These are phyloP conservation scores for Papilio polyxenes DNA, from an alignment of 1,140 invertebrate genomes.

Conservation along the genomic window DNA sequence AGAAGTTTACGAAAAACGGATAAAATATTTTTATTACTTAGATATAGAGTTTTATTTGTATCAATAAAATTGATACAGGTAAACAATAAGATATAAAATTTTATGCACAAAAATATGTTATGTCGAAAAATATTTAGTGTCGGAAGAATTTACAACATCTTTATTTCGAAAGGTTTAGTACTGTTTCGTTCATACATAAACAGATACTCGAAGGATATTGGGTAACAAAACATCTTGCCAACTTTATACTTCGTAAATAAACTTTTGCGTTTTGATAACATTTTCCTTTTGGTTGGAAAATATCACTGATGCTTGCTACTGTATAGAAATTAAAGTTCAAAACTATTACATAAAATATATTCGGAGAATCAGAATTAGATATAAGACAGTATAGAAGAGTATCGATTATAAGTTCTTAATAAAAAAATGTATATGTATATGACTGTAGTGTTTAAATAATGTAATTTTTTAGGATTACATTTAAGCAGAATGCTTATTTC, in stretches of 20 bases:
- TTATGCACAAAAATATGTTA: conserved; percentile 19
- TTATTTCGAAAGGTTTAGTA: conserved; percentile 15
- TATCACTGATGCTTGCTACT: not conserved
- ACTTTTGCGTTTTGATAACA: conserved; percentile 2
- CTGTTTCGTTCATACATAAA: conserved; percentile 6
- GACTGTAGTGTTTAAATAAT: too few species aligned
- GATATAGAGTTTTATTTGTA: conserved; percentile 20
- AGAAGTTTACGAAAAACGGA: not conserved
- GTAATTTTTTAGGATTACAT: too few species aligned
- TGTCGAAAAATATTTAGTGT: conserved; percentile 26
- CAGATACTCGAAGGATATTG: conserved; percentile 1
- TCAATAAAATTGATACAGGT: conserved; percentile 27
- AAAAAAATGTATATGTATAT: too few species aligned
- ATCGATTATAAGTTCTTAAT: too few species aligned
- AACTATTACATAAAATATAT: too few species aligned
- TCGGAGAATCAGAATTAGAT: too few species aligned
- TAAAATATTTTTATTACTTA: conserved; percentile 25
- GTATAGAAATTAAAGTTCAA: not conserved
- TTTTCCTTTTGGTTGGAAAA: not conserved
- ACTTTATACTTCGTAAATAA: conserved; percentile 14
- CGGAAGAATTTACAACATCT: conserved; percentile 21
- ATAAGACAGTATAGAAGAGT: too few species aligned
- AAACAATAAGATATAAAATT: conserved; percentile 10
- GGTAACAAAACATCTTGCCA: conserved; percentile 3
- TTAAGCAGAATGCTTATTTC: too few species aligned